These are phyloP conservation scores for Grammomys dolichurus DNA, from an alignment of 2,113 vertebrate species.

Conservation along the genomic window DNA sequence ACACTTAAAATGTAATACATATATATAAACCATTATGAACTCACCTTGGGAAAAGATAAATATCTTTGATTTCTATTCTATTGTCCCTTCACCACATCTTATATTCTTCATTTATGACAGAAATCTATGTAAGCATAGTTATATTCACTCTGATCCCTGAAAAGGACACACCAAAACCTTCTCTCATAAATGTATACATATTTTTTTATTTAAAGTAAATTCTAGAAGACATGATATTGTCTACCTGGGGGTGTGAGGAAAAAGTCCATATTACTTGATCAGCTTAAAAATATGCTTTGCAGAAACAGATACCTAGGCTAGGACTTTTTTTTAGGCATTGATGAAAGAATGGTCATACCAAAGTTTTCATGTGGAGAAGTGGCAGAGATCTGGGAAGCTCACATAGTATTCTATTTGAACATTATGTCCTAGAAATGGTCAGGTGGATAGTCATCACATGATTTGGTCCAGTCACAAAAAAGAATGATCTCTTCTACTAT, in stretches of 20 bases:
- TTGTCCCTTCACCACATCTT: neutral
- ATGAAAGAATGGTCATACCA: neutral
- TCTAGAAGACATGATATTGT: neutral
- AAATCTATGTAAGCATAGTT: neutral
- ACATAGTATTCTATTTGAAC: neutral
- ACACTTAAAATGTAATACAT: neutral
- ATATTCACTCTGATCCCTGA: neutral
- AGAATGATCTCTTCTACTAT: neutral
- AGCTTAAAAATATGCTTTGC: neutral
- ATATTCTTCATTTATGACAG: neutral
- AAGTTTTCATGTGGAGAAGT: neutral
- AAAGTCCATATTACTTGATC: neutral
- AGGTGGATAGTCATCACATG: accelerated
- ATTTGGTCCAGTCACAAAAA: neutral
- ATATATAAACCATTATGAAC: neutral
- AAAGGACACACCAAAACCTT: neutral
- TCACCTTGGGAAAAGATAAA: neutral
- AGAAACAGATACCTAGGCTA: neutral
- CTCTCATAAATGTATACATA: neutral
- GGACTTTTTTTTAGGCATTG: neutral
- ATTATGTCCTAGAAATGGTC: neutral
- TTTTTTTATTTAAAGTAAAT: neutral
- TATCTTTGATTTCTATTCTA: neutral
- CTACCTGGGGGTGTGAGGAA: neutral
- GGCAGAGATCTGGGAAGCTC: neutral